Conservation (phyloP, 2,797 vertebrate species). For the Pelodytes ibericus region DNA sequence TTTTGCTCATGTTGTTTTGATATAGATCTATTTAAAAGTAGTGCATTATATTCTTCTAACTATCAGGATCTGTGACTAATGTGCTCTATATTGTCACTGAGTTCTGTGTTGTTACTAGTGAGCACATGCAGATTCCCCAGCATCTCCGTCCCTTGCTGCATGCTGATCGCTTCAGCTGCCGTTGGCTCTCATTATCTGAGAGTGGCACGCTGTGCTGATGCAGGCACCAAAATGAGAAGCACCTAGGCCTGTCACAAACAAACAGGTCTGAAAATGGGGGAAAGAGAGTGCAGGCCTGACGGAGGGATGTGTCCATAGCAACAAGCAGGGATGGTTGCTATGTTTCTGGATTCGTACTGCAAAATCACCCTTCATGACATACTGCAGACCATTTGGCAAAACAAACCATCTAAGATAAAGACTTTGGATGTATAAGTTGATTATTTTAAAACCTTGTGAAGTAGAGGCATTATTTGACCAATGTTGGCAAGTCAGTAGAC, state of each 20-base stretch:
- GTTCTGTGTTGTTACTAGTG: slow-evolving; percentile 56
- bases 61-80: background rate
- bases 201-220: slow-evolving; percentile 50
- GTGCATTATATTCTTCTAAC: background rate
- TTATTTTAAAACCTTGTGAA: no score
- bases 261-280: slow-evolving; percentile 47
- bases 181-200: slow-evolving; percentile 56
- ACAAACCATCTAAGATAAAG: no score
- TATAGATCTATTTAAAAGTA: no score
- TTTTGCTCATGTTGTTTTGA: no score
- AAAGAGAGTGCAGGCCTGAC: slow-evolving; percentile 46
- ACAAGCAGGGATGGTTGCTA: slow-evolving; percentile 58
- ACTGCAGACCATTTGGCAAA: no score
- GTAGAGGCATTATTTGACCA: no score
- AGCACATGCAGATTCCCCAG: slow-evolving; percentile 68
- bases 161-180: slow-evolving; percentile 70
- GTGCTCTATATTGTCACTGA: background rate
- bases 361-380: no score
- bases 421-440: no score
- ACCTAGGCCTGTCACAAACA: slow-evolving; percentile 60
- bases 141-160: slow-evolving; percentile 68
- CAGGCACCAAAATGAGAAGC: slow-evolving; percentile 62
- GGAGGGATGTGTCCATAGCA: slow-evolving; percentile 62
- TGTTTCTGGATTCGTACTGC: slow-evolving; percentile 30
- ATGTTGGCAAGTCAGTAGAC: no score